phyloP scores from a whole-genome alignment of 1,140 invertebrate species.

The Eulimnadia texana region DNA sequence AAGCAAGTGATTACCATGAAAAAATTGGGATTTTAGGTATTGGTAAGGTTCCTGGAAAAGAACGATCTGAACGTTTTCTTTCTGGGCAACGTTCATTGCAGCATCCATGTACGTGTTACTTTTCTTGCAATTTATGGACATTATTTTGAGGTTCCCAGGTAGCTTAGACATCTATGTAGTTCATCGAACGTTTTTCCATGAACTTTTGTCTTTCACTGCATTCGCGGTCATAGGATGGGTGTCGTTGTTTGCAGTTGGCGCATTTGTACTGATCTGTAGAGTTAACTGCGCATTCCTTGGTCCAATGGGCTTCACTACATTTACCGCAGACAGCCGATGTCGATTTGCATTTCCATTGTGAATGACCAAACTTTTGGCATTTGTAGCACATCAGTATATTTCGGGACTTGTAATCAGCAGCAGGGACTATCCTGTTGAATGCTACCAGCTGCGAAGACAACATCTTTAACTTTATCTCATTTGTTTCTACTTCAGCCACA shows the following conservation, averaged over 20 bases:
- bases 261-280: background rate
- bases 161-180: background rate
- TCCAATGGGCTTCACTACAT: background rate
- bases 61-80: background rate
- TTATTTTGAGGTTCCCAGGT: background rate
- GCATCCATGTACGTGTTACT: background rate
- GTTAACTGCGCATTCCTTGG: background rate
- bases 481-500: background rate
- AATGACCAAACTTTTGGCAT: background rate
- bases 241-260: background rate
- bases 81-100: background rate
- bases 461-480: background rate
- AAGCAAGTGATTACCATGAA: background rate
- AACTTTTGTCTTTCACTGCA: background rate
- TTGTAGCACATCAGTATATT: background rate
- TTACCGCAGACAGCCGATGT: background rate
- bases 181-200: background rate
- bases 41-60: background rate
- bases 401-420: background rate
- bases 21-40: background rate
- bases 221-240: background rate
- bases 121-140: background rate
- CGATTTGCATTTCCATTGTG: background rate
- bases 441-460: background rate
- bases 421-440: background rate